Conservation (phyloP, 1,140 invertebrate species). For the Megalopta genalis region DNA sequence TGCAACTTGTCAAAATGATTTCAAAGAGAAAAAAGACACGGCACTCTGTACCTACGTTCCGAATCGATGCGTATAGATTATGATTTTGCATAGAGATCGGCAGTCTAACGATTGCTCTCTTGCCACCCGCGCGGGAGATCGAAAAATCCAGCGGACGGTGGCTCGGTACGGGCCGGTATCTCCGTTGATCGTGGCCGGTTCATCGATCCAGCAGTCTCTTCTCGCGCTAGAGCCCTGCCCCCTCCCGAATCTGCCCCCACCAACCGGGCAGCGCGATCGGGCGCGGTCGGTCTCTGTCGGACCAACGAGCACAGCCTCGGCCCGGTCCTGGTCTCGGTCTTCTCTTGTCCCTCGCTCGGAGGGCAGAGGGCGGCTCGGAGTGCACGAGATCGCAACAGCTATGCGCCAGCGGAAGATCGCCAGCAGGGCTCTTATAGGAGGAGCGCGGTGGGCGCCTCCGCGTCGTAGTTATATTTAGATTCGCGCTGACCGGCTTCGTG, state of each 20-base stretch:
- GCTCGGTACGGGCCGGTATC: slow-evolving; percentile 11
- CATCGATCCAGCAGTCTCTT: slow-evolving; percentile 9
- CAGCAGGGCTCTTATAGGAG: slow-evolving; percentile 41
- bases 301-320: too few species aligned
- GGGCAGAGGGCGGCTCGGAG: slow-evolving; percentile 58
- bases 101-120: too few species aligned
- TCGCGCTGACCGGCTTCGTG: slow-evolving; percentile 63
- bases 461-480: slow-evolving; percentile 73
- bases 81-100: too few species aligned
- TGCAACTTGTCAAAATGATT: too few species aligned
- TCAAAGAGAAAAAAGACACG: too few species aligned
- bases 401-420: slow-evolving; percentile 59
- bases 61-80: too few species aligned
- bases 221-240: not conserved
- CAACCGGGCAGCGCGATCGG: too few species aligned
- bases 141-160: not conserved
- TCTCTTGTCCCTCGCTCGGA: slow-evolving; percentile 32
- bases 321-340: not conserved
- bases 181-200: slow-evolving; percentile 18
- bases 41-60: too few species aligned
- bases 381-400: slow-evolving; percentile 59
- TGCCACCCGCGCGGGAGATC: not conserved
- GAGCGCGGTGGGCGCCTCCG: slow-evolving; percentile 60
- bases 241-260: too few species aligned
- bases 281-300: not conserved